Conservation (phyloP, 2,888 invertebrate genomes). For the Aricia artaxerxes region DNA sequence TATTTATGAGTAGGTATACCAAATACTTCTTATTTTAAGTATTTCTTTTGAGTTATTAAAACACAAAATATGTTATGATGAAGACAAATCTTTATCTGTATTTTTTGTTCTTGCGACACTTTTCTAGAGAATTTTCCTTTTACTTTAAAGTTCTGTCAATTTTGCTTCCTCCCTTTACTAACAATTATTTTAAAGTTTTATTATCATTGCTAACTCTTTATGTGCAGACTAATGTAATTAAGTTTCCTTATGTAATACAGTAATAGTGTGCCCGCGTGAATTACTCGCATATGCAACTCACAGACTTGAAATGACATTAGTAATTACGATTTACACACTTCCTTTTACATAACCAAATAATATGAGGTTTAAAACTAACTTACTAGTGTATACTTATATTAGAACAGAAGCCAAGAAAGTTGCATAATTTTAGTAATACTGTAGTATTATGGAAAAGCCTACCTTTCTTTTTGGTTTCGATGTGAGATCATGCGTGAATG, state of each 20-base stretch:
- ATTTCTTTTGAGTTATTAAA: too few relatives aligned
- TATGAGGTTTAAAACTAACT: neutral
- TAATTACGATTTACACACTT: slow-evolving; percentile 20
- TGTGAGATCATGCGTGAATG: too few relatives aligned
- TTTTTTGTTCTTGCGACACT: too few relatives aligned
- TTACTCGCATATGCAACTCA: neutral
- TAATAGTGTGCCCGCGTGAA: neutral
- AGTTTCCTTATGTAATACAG: neutral
- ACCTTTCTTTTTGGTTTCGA: too few relatives aligned
- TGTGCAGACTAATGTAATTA: neutral
- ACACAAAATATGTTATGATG: too few relatives aligned
- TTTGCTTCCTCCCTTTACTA: too few relatives aligned
- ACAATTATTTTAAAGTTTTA: neutral
- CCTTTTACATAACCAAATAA: neutral
- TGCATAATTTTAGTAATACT: neutral
- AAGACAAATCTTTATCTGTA: too few relatives aligned
- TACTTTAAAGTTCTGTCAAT: neutral
- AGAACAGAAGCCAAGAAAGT: neutral
- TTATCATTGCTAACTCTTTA: neutral
- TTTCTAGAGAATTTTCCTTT: neutral
- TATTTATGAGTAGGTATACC: too few relatives aligned
- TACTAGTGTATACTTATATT: neutral
- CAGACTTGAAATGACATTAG: slow-evolving; percentile 13
- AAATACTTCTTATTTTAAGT: too few relatives aligned
- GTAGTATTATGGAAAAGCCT: neutral